Evolutionary conservation across 2,797 vertebrate genomes (phyloP).

Genomic region (Pelodytes ibericus): DNA sequence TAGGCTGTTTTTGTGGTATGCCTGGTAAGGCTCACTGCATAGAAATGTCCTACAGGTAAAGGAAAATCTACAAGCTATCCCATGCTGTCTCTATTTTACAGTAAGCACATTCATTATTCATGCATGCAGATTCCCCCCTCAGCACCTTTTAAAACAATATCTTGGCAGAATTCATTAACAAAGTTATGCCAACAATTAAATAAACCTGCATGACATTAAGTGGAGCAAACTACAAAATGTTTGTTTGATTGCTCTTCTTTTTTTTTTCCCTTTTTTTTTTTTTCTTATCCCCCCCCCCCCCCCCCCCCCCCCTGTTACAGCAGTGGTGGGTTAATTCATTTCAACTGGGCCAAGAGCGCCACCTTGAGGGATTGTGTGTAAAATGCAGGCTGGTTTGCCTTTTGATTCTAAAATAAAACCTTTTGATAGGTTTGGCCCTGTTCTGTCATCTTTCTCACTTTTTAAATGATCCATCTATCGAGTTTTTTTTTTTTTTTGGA

Average conservation of each 20-base stretch:
- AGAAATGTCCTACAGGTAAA: constrained; percentile 43
- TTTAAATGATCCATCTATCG: too few species aligned
- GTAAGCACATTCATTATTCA: constrained; percentile 36
- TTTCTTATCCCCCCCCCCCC: too few species aligned
- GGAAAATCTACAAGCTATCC: constrained; percentile 32
- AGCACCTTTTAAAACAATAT: constrained; percentile 41
- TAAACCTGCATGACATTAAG: constrained; percentile 46
- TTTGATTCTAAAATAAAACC: too few species aligned
- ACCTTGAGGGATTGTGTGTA: constrained; percentile 69
- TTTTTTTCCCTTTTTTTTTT: constrained; percentile 8
- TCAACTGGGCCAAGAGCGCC: constrained; percentile 66
- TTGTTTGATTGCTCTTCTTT: constrained; percentile 39
- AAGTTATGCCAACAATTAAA: constrained; percentile 27
- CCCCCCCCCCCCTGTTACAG: neutral
- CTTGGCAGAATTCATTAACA: constrained; percentile 50
- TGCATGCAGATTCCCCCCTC: constrained; percentile 28
- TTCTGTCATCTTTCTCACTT: too few species aligned
- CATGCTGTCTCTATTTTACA: constrained; percentile 36
- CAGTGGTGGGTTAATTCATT: neutral
- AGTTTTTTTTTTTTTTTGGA: too few species aligned
- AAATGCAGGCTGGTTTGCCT: constrained; percentile 36
- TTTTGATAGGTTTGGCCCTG: too few species aligned
- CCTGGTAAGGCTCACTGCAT: constrained; percentile 26
- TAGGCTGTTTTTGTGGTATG: neutral
- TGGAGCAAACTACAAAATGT: constrained; percentile 53